Evolutionary conservation across 1,140 invertebrate genomes (phyloP).

Genomic region (Ganaspis sp.): DNA sequence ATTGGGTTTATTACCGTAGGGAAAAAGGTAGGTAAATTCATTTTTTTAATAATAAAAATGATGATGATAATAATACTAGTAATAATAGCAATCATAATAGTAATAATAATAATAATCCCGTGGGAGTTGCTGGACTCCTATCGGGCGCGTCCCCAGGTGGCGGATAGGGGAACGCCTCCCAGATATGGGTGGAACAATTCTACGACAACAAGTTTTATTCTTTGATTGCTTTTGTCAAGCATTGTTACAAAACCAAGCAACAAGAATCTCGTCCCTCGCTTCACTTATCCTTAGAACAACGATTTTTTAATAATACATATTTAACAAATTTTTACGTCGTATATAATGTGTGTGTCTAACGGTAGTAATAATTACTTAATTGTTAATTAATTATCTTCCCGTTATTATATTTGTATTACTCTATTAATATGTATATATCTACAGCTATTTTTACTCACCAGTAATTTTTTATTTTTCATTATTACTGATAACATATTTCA

Average conservation of each 20-base stretch:
- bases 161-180: too few species aligned
- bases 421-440: constrained; percentile 12
- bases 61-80: too few species aligned
- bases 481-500: background rate
- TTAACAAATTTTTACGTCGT: constrained; percentile 64
- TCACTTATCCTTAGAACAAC: constrained; percentile 57
- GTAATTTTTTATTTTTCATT: background rate
- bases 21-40: background rate
- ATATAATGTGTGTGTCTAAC: constrained; percentile 64
- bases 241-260: constrained; percentile 77
- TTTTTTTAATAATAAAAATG: background rate
- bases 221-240: constrained; percentile 71
- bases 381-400: constrained; percentile 50
- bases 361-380: constrained; percentile 59
- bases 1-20: too few species aligned
- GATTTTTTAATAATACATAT: constrained; percentile 66
- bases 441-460: constrained; percentile 3
- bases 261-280: constrained; percentile 64
- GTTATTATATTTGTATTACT: constrained; percentile 39
- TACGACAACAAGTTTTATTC: constrained; percentile 74
- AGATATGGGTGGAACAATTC: too few species aligned
- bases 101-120: too few species aligned
- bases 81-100: too few species aligned
- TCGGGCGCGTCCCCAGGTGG: too few species aligned
- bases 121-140: too few species aligned